Evolutionary conservation across 2,888 invertebrate species (phyloP), one percentile per base, ranked within the genome.

Genomic region (Hypena proboscidalis): DNA sequence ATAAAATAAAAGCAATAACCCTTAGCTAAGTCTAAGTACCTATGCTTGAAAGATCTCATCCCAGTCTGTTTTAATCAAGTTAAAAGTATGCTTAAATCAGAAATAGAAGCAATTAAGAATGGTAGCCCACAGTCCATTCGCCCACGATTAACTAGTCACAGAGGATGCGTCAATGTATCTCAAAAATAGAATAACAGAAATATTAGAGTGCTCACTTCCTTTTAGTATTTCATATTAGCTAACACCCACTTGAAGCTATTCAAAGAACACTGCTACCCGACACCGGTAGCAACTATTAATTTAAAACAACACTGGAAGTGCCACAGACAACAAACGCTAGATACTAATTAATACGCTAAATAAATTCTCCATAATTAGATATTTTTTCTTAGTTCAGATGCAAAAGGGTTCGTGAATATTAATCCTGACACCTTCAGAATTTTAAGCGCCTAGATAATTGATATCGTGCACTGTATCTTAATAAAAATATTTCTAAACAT

Each of bases 391-490:
- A 21, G 37, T 42, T 49, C 39, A 34, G 29, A 34, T 56, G 43
- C 42, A 36, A 31, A 50, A 46, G 44, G 20, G 34, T 37, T 43
- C 23, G 40, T 46, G 47, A 62, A 59, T 53, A 56, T 56, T 56
- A 50, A 53, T 50, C 41, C 27, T 43, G 26, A 43, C 47, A 49
- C 34, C 32, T 40, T 23, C 8, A 10, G 33, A 51, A 39, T 52
- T 51, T 33, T 26, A 52, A 47, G 26, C 17, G 29, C 13, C 29
- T 29, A 19, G 40, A n/a, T 46, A 31, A 60, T 37, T 10, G 13
- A 55, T 51, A 41, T 25, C 51, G 38, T 58, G 50, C 33, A 1
- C 27, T 38, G 31, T 46, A 43, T 55, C 48, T 33, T 40, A 33
- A 40, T 37, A 25, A 38, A 37, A 20, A 31, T 15, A 22, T 29